Evolutionary conservation across 1,140 invertebrate species (phyloP), one percentile per base, ranked within the genome.

Genomic region (Drosophila orena): DNA sequence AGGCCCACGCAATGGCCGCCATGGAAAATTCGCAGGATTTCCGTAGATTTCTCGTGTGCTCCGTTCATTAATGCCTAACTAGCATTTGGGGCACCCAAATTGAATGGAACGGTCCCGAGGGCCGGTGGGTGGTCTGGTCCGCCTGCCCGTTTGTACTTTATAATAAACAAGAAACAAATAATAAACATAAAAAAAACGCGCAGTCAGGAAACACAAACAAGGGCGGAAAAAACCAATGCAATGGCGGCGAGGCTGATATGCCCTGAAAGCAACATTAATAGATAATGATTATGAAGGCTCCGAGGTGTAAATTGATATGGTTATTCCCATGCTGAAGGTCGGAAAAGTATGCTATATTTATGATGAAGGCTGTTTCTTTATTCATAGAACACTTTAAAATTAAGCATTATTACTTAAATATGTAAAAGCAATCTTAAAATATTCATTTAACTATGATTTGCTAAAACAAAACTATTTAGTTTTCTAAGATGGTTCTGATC

Each of bases 1-100:
- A 58, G 54, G 53, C 56, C 64, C 70, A 71, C 61, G 80, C 77
- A 79, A 71, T 38, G 65, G 50, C 43, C 20, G 64, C 58, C 20
- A 40, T 15, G 35, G 73, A 84, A 83, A 83, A 62, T 71, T 73
- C 64, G 66, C 80, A 79, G 80, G 76, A 84, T 84, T 84, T 83
- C 79, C 79, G 79, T 83, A 83, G 49, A 81, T 75, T 83, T 83
- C 38, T 79, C 79, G 79, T 83, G 79, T 79, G 60, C 70, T 75
- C 78, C 34, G 47, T 71, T 68, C 80, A 83, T 83, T 84, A 84
- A 83, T 80, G 77, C 59, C 66, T 66, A 81, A 81, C 79, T 61
- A 81, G 79, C 78, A 59, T 52, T 70, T 70, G 47, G 68, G 66
- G 64, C 50, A 52, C 14, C 50, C 40, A 49, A 79, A 44, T 72